phyloP scores from a whole-genome alignment of 2,113 vertebrate species.

The Hypanus sabinus region DNA sequence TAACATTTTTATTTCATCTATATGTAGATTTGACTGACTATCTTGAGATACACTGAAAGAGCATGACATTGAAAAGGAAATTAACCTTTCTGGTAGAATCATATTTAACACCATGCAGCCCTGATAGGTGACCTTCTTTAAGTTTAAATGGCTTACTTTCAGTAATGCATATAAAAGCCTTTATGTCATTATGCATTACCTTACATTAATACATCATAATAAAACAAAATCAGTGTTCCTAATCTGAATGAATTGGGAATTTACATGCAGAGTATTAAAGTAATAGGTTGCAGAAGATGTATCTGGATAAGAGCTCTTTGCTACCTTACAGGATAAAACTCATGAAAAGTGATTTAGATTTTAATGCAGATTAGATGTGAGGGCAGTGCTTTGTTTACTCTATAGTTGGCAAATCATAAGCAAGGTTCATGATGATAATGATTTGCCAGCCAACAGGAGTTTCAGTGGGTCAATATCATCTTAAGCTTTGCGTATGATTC shows the following conservation, averaged over 20 bases:
- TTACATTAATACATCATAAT: background rate
- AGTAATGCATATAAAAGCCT: background rate
- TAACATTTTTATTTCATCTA: slow-evolving; percentile 34
- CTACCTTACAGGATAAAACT: background rate
- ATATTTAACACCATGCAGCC: background rate
- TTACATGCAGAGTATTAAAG: background rate
- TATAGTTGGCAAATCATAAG: too few relatives aligned
- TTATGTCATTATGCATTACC: too few relatives aligned
- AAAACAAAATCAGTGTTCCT: background rate
- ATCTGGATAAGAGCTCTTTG: background rate
- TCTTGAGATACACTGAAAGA: slow-evolving; percentile 22
- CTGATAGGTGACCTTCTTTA: slow-evolving; percentile 20
- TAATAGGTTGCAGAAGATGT: background rate
- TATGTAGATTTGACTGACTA: slow-evolving; percentile 35
- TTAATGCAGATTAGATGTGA: background rate
- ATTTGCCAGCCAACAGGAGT: background rate
- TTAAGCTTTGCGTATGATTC: background rate
- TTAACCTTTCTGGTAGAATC: slow-evolving; percentile 28
- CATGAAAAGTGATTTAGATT: background rate
- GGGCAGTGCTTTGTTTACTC: background rate
- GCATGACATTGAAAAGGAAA: slow-evolving; percentile 14
- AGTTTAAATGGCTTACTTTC: background rate
- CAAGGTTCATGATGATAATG: background rate
- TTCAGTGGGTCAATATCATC: background rate
- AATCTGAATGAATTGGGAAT: background rate